Evolutionary conservation across 2,888 invertebrate genomes (phyloP).

Genomic region (Drosophila lutescens): DNA sequence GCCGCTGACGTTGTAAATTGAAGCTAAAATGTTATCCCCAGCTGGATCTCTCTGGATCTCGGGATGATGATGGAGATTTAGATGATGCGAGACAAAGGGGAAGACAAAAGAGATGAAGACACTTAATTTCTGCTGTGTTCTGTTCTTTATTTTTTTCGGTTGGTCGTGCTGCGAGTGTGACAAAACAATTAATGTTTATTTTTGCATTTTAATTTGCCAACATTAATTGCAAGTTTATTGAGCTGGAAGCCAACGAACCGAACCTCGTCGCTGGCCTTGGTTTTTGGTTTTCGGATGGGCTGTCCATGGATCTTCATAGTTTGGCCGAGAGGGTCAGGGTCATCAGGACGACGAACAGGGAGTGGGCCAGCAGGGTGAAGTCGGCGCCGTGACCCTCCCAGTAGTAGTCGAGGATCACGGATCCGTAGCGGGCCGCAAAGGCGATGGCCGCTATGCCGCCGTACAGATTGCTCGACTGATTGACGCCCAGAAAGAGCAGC

Average conservation of each 20-base stretch:
- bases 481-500: slow-evolving; percentile 71
- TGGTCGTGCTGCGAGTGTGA: slow-evolving; percentile 39
- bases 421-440: slow-evolving; percentile 60
- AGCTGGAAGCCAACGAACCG: slow-evolving; percentile 64
- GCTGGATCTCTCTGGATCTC: slow-evolving; percentile 28
- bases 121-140: slow-evolving; percentile 40
- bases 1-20: slow-evolving; percentile 37
- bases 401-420: slow-evolving; percentile 64
- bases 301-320: neutral
- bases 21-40: slow-evolving; percentile 43
- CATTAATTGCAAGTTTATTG: slow-evolving; percentile 81
- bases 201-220: slow-evolving; percentile 78
- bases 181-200: slow-evolving; percentile 80
- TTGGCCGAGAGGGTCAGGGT: slow-evolving; percentile 54
- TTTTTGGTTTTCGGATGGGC: slow-evolving; percentile 34
- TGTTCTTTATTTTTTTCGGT: slow-evolving; percentile 26
- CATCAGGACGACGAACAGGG: slow-evolving; percentile 62
- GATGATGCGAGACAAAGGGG: neutral
- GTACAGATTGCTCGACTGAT: slow-evolving; percentile 61
- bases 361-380: slow-evolving; percentile 57
- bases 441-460: slow-evolving; percentile 66
- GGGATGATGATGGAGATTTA: slow-evolving; percentile 19
- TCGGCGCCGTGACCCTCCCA: slow-evolving; percentile 57
- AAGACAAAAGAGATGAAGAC: slow-evolving; percentile 13
- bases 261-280: slow-evolving; percentile 59